Base-by-base conservation (phyloP, 2,888 invertebrate species). In the Eutolmus rufibarbis region DNA sequence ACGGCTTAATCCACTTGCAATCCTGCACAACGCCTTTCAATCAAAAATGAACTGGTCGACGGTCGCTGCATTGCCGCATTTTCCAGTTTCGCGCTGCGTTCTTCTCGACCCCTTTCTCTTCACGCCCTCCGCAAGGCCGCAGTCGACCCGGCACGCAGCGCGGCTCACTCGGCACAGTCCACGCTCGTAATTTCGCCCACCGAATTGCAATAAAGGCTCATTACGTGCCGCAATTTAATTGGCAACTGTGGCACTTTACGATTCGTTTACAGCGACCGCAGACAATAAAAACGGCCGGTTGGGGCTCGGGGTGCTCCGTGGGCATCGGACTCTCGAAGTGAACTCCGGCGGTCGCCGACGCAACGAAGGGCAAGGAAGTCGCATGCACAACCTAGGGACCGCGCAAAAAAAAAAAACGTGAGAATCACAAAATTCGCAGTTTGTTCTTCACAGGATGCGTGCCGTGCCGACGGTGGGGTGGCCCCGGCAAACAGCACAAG, bases 181-280 rank as follows among this genome's bases (percentile, higher is more conserved):
- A 7, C 19, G 82, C n/a, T 82, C n/a, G 57, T 43, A 74, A 74
- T 43, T 74, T 85, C 85, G 74, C 85, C 85, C 74, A 85, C 85
- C 74, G 23, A 85, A 85, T 28, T 28, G 46, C 46, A 85, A 85
- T 85, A 85, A 85, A 85, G 74, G 23, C 85, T 85, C 85, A 85
- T 85, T 85, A 85, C 85, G 74, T 19, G 85, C 85, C 85, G 74
- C 85, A 74, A 51, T 85, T 85, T 88, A 88, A 88, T 88, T 88
- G 87, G 87, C 78, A 87, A 87, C 86, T 88, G 88, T 86, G 88
- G 86, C 87, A 78, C 85, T 88, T 88, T 88, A 87, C 86, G 87
- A 88, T 76, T 88, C 87, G 85, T 88, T 88, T 87, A 87, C 87
- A 87, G 85, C 78, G 85, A 87, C 88, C 88, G 87, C 88, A 88